Conservation (phyloP, 2,888 invertebrate species). For the Himalopsyche kuldschensis region DNA sequence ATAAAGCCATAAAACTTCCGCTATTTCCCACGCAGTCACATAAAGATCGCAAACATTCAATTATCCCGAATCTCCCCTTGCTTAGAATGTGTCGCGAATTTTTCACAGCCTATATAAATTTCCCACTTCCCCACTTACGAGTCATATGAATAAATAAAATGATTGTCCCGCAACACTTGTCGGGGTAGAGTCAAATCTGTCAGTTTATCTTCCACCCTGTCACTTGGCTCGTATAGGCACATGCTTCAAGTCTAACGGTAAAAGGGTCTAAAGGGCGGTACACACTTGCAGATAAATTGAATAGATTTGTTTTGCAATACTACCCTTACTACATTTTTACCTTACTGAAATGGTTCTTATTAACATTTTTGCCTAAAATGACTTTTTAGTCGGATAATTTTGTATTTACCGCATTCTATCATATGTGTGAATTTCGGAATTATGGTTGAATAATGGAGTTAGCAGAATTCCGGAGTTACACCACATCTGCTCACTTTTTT, state of each 20-base stretch:
- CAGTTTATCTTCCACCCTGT: constrained; percentile 23
- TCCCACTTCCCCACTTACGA: constrained; percentile 1
- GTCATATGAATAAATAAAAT: constrained; percentile 38
- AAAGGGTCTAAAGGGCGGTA: not conserved
- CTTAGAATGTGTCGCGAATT: constrained; percentile 7
- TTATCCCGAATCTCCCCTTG: constrained; percentile 11
- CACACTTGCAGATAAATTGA: not conserved
- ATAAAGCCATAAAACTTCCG: not conserved
- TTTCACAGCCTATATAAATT: constrained; percentile 15
- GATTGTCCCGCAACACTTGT: constrained; percentile 32
- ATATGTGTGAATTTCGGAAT: no score
- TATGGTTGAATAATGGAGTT: no score
- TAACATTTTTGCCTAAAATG: no score
- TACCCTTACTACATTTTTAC: no score
- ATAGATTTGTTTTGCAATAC: no score
- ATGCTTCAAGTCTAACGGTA: not conserved
- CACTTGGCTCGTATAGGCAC: not conserved
- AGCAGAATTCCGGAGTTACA: no score
- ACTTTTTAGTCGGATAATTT: no score
- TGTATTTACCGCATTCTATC: no score
- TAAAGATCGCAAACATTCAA: constrained; percentile 24
- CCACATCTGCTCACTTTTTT: no score
- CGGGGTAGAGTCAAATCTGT: constrained; percentile 24
- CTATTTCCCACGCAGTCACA: not conserved
- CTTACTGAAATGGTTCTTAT: no score